These are phyloP conservation scores for Parnassius glacialis DNA, from an alignment of 2,888 invertebrate species.

Conservation along the genomic window DNA sequence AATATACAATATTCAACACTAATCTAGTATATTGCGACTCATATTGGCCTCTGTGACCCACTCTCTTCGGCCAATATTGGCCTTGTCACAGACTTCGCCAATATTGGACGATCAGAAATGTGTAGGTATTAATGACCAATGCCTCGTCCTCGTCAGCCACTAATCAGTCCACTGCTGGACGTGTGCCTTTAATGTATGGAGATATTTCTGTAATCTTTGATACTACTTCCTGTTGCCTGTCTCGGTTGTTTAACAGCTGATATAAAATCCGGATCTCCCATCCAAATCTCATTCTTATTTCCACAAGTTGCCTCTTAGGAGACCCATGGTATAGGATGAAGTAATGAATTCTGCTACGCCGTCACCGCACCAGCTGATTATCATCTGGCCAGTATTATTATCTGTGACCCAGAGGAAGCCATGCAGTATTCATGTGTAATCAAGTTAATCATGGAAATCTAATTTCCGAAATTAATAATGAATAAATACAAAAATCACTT, in stretches of 20 bases:
- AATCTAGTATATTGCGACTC: not conserved
- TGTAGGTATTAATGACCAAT: too few species aligned
- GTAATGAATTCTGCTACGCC: not conserved
- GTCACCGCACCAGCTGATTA: not conserved
- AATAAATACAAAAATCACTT: not conserved
- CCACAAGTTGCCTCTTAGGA: too few species aligned
- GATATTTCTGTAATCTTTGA: too few species aligned
- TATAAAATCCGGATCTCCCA: too few species aligned
- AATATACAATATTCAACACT: not conserved
- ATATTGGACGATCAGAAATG: not conserved
- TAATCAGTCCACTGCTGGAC: not conserved
- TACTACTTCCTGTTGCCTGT: too few species aligned
- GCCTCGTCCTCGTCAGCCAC: too few species aligned
- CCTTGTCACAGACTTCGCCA: not conserved
- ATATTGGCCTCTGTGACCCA: slow-evolving; percentile 6
- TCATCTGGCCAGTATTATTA: not conserved
- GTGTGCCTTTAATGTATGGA: too few species aligned
- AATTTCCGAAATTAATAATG: too few species aligned
- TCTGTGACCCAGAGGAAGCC: not conserved
- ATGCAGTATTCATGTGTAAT: not conserved
- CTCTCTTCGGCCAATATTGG: not conserved
- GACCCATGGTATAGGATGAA: too few species aligned
- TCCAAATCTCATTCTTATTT: too few species aligned
- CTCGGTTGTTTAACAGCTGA: too few species aligned
- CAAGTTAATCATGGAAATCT: too few species aligned